These are phyloP conservation scores for Cacoxenus indagator DNA, from an alignment of 2,888 invertebrate genomes.

Conservation along the genomic window DNA sequence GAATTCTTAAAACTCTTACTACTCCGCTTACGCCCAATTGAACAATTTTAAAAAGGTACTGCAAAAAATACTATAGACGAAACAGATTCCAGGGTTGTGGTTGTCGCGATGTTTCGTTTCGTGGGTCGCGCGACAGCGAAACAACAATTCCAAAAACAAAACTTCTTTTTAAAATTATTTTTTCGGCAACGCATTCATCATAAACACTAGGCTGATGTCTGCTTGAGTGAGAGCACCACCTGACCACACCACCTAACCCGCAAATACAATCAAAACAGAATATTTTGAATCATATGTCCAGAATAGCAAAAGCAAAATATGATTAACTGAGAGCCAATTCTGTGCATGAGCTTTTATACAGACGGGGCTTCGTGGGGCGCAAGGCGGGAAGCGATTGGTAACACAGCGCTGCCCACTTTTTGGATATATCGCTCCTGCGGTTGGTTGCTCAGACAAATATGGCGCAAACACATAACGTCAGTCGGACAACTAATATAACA, in stretches of 20 bases:
- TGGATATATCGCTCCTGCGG: no score
- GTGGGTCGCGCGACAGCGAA: neutral
- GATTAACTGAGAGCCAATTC: slow-evolving; percentile 27
- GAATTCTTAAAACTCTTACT: no score
- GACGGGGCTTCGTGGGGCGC: neutral
- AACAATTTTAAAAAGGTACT: no score
- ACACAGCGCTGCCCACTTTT: no score
- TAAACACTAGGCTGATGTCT: no score
- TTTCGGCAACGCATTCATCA: slow-evolving; percentile 40
- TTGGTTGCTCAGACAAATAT: no score
- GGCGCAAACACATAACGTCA: no score
- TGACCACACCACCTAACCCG: neutral
- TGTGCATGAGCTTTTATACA: neutral
- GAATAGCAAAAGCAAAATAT: slow-evolving; percentile 67
- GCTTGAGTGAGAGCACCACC: neutral
- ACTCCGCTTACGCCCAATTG: no score
- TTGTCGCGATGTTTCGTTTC: no score
- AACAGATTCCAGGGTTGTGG: no score
- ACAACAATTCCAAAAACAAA: neutral
- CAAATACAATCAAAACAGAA: neutral
- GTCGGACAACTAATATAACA: no score
- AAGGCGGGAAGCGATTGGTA: neutral
- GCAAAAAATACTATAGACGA: no score
- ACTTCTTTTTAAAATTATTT: neutral
- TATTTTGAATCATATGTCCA: slow-evolving; percentile 68